Evolutionary conservation across 2,888 invertebrate genomes (phyloP).

Genomic region (Parnassius mnemosyne): DNA sequence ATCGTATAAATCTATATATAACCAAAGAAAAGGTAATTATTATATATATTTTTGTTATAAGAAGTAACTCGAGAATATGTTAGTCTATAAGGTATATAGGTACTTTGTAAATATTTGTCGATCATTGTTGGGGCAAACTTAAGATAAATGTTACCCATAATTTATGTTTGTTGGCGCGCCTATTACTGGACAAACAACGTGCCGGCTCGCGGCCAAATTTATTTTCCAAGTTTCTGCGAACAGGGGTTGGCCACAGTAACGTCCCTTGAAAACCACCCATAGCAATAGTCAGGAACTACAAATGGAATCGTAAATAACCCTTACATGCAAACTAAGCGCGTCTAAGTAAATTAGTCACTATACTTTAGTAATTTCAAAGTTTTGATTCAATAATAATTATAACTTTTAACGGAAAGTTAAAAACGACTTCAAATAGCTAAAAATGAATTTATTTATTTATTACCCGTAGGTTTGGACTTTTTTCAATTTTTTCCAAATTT

Average conservation of each 20-base stretch:
- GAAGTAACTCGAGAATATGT: not conserved
- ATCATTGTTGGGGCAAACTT: constrained; percentile 52
- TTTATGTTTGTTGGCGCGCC: constrained; percentile 64
- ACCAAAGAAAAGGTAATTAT: too few relatives aligned
- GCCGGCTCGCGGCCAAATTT: constrained; percentile 59
- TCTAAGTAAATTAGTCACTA: not conserved
- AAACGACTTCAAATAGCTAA: too few relatives aligned
- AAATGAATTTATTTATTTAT: too few relatives aligned
- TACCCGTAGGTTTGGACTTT: too few relatives aligned
- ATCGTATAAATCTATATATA: too few relatives aligned
- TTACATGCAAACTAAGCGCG: not conserved
- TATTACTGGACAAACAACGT: constrained; percentile 66
- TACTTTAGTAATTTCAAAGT: not conserved
- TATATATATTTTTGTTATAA: too few relatives aligned
- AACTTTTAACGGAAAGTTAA: too few relatives aligned
- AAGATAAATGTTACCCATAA: constrained; percentile 65
- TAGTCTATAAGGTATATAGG: constrained; percentile 30
- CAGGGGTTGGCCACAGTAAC: constrained; percentile 45
- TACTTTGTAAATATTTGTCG: constrained; percentile 56
- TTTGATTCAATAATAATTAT: constrained; percentile 5
- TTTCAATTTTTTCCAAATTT: too few relatives aligned
- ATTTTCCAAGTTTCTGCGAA: constrained; percentile 63
- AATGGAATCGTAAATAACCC: constrained; percentile 6
- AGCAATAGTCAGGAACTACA: constrained; percentile 26
- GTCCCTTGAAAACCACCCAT: constrained; percentile 39